phyloP scores from a whole-genome alignment of 2,888 invertebrate species.

The Entomobrya multifasciata region DNA sequence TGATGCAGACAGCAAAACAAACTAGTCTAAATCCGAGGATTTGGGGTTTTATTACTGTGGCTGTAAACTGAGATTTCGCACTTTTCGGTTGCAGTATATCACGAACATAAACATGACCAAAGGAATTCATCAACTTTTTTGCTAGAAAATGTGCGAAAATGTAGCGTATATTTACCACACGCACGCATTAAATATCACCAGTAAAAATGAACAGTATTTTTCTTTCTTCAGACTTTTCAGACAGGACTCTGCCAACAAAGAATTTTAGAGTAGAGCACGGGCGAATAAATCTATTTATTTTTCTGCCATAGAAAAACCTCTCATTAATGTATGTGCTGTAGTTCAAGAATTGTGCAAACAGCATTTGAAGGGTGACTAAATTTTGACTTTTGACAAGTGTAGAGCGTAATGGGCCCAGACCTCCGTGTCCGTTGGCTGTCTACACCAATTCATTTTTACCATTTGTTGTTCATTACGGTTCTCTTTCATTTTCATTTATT shows the following conservation, averaged over 20 bases:
- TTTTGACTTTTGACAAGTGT: neutral
- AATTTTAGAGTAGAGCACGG: neutral
- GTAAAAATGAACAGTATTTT: neutral
- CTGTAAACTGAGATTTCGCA: slow-evolving; percentile 48
- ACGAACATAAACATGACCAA: slow-evolving; percentile 10
- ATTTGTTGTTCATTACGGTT: too few relatives aligned
- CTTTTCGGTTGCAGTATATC: slow-evolving; percentile 43
- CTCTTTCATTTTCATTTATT: too few relatives aligned
- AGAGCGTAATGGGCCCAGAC: neutral
- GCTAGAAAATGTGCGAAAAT: neutral
- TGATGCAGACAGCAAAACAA: neutral
- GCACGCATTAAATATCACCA: neutral
- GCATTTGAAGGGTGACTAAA: slow-evolving; percentile 18
- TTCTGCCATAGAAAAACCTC: too few relatives aligned
- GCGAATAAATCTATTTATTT: neutral
- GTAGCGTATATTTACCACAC: neutral
- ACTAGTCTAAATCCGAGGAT: neutral
- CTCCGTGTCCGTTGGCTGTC: neutral
- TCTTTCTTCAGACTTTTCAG: neutral
- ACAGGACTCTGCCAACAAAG: neutral
- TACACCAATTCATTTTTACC: neutral
- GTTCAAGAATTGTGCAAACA: slow-evolving; percentile 31
- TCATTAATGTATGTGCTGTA: too few relatives aligned
- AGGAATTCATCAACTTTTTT: neutral
- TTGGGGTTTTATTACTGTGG: slow-evolving; percentile 36